phyloP scores from a whole-genome alignment of 2,113 vertebrate species.

The Microtus ochrogaster region DNA sequence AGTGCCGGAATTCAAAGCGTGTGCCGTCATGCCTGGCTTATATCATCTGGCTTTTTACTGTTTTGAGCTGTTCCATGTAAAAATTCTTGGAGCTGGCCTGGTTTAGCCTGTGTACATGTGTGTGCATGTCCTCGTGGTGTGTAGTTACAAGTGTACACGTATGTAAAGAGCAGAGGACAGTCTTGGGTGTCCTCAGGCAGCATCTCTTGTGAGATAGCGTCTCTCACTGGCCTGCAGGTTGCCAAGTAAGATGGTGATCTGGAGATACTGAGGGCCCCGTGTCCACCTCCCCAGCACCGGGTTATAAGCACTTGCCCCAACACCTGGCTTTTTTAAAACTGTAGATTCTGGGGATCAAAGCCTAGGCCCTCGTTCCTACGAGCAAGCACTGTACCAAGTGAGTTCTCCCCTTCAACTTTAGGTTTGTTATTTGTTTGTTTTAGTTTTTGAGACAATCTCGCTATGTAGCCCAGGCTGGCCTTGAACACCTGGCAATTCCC shows the following conservation, averaged over 20 bases:
- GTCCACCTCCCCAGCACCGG: background rate
- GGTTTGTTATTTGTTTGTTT: background rate
- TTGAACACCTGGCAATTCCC: background rate
- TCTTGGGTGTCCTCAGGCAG: background rate
- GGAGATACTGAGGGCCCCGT: background rate
- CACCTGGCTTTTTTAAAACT: background rate
- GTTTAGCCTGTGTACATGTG: background rate
- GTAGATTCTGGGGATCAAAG: background rate
- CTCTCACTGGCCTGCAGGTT: background rate
- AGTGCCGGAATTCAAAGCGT: background rate
- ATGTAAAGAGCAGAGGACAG: background rate
- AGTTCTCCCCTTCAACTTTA: background rate
- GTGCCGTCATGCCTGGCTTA: background rate
- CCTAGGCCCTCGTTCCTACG: background rate
- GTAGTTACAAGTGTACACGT: background rate
- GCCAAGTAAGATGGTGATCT: no score
- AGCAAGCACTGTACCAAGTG: background rate
- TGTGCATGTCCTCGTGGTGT: background rate
- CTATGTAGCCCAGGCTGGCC: background rate
- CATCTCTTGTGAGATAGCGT: background rate
- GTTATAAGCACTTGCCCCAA: background rate
- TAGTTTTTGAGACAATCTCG: background rate
- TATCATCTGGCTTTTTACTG: background rate
- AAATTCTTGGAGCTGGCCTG: background rate
- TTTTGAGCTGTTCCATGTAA: background rate